phyloP scores from a whole-genome alignment of 2,888 invertebrate genomes.

The Slavum lentiscoides region DNA sequence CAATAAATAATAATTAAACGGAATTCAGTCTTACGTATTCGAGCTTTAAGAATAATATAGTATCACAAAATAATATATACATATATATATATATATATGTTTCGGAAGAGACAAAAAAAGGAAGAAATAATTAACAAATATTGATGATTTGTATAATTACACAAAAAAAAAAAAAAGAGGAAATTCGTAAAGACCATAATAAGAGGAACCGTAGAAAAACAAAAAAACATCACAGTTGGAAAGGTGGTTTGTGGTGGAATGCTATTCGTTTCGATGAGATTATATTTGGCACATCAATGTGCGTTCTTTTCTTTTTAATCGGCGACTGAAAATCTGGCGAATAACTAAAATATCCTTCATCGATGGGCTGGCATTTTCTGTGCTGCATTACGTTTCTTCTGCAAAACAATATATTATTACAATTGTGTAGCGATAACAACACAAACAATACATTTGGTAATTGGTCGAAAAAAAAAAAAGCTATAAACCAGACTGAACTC shows the following conservation, averaged over 20 bases:
- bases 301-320: constrained; percentile 41
- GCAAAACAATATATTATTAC: constrained; percentile 6
- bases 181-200: neutral
- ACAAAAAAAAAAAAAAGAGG: constrained; percentile 15
- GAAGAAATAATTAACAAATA: neutral
- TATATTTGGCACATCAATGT: constrained; percentile 21
- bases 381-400: constrained; percentile 50
- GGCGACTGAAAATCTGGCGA: constrained; percentile 27
- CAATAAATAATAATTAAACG: constrained; percentile 5
- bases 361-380: constrained; percentile 23
- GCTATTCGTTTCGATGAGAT: constrained; percentile 39
- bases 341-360: constrained; percentile 48
- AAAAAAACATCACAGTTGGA: constrained; percentile 17
- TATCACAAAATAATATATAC: constrained; percentile 38
- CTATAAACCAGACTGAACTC: too few relatives aligned
- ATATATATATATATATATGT: neutral
- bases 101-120: neutral
- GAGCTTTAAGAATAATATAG: constrained; percentile 26
- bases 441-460: too few relatives aligned
- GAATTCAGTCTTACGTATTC: constrained; percentile 32
- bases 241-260: constrained; percentile 23
- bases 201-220: too few relatives aligned
- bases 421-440: too few relatives aligned
- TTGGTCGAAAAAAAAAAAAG: too few relatives aligned
- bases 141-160: neutral